A percentile compares a stretch with the other conserved stretches of the same genome.
phyloP scores from a whole-genome alignment of 2,888 invertebrate species.

The Athalia circularis region DNA sequence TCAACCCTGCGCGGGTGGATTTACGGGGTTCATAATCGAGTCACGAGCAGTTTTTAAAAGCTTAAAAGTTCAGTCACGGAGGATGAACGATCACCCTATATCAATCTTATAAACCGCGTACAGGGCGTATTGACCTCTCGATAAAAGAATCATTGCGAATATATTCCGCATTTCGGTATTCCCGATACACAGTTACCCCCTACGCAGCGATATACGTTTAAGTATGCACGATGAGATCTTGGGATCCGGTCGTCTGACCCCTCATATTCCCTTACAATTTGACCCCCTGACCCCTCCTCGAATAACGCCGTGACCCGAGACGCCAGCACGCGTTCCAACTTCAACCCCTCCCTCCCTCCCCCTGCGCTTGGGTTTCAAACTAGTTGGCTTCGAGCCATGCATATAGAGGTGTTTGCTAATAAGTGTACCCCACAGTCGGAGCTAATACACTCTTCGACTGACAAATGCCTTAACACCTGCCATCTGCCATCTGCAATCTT shows the following conservation, averaged over 20 bases:
- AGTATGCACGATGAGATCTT: slow-evolving; percentile 36
- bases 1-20: neutral
- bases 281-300: slow-evolving; percentile 43
- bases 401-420: slow-evolving; percentile 67
- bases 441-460: slow-evolving; percentile 67
- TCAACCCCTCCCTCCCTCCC: slow-evolving; percentile 21
- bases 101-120: slow-evolving; percentile 7
- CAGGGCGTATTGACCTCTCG: slow-evolving; percentile 6
- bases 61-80: neutral
- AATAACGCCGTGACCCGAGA: slow-evolving; percentile 46
- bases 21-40: neutral
- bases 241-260: slow-evolving; percentile 15
- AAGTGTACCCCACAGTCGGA: slow-evolving; percentile 55
- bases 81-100: slow-evolving; percentile 9
- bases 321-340: slow-evolving; percentile 48
- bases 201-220: slow-evolving; percentile 31
- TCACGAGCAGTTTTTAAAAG: slow-evolving; percentile 6
- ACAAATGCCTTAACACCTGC: slow-evolving; percentile 72
- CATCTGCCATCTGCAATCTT: slow-evolving; percentile 65
- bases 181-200: neutral
- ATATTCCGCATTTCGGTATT: neutral
- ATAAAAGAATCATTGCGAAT: slow-evolving; percentile 26
- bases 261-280: slow-evolving; percentile 15
- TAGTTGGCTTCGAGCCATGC: slow-evolving; percentile 71
- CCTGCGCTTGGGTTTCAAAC: slow-evolving; percentile 61